Evolutionary conservation across 2,797 vertebrate species (phyloP).

Genomic region (Rhadinocentrus ornatus): DNA sequence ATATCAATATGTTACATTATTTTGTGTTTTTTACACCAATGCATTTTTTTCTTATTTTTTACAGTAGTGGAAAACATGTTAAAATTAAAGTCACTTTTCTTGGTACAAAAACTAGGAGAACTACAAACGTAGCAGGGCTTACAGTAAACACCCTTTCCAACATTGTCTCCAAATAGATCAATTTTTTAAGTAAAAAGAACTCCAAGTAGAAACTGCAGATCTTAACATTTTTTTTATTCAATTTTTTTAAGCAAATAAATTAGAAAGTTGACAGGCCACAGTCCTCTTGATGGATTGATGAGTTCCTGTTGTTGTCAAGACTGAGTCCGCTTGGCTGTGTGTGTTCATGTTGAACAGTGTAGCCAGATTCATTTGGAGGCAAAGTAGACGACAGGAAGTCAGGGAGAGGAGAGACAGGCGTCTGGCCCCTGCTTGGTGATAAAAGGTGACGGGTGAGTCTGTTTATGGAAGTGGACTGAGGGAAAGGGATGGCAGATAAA

Average conservation of each 20-base stretch:
- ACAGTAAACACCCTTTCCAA: slow-evolving; percentile 40
- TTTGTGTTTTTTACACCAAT: slow-evolving; percentile 60
- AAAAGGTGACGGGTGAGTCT: slow-evolving; percentile 4
- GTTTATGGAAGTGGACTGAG: background rate
- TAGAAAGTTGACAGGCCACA: slow-evolving; percentile 70
- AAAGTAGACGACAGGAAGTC: slow-evolving; percentile 41
- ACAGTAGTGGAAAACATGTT: slow-evolving; percentile 30
- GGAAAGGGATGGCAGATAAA: slow-evolving; percentile 3
- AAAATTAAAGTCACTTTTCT: slow-evolving; percentile 20
- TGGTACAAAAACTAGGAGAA: slow-evolving; percentile 27
- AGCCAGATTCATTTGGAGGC: slow-evolving; percentile 44
- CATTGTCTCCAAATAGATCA: slow-evolving; percentile 32
- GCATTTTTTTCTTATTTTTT: background rate
- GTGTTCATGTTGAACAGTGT: slow-evolving; percentile 34
- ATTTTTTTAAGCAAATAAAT: slow-evolving; percentile 80
- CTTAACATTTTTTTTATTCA: slow-evolving; percentile 52
- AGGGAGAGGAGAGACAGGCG: slow-evolving; percentile 49
- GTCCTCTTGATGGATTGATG: slow-evolving; percentile 56
- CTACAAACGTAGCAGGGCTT: slow-evolving; percentile 30
- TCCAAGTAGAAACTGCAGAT: slow-evolving; percentile 48
- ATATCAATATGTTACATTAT: slow-evolving; percentile 47
- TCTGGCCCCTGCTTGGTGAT: slow-evolving; percentile 40
- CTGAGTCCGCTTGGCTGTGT: slow-evolving; percentile 57
- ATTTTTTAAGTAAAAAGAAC: slow-evolving; percentile 11
- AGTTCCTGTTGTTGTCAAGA: slow-evolving; percentile 61